A percentile compares a stretch with the other conserved stretches of the same genome.
Conservation (phyloP, 2,797 vertebrate genomes). For the Melanotaenia boesemani region DNA sequence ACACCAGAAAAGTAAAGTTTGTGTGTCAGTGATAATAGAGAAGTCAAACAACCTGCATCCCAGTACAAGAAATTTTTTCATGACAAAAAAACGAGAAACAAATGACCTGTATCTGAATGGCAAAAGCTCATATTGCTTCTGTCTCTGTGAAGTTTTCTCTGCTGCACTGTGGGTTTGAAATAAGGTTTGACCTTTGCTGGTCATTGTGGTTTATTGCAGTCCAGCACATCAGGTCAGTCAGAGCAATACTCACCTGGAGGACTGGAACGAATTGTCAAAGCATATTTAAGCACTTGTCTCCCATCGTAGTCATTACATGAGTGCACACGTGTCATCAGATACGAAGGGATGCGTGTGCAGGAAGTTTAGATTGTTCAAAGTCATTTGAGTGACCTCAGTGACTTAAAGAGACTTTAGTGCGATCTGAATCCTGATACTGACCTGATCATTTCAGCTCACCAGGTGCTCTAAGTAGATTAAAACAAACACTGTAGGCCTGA, state of each 20-base stretch:
- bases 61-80: no score
- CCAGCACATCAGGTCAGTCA: background rate
- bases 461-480: slow-evolving; percentile 28
- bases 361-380: slow-evolving; percentile 24
- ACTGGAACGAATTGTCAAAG: slow-evolving; percentile 17
- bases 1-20: no score
- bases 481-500: background rate
- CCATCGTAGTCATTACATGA: slow-evolving; percentile 4
- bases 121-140: no score
- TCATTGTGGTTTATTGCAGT: background rate
- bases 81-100: no score
- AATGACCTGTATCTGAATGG: no score
- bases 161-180: slow-evolving; percentile 5
- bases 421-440: slow-evolving; percentile 22
- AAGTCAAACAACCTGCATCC: no score
- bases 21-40: no score
- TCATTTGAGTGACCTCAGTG: slow-evolving; percentile 18
- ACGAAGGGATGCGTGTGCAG: background rate
- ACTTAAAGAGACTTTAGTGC: slow-evolving; percentile 19
- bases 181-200: slow-evolving; percentile 45
- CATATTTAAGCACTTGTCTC: slow-evolving; percentile 27
- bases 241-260: slow-evolving; percentile 11
- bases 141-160: no score
- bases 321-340: slow-evolving; percentile 11
- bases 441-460: slow-evolving; percentile 22